Percentiles rank a stretch among this genome's conserved stretches.
phyloP scores from a whole-genome alignment of 2,888 invertebrate genomes.

The Dicyrtoma fusca region DNA sequence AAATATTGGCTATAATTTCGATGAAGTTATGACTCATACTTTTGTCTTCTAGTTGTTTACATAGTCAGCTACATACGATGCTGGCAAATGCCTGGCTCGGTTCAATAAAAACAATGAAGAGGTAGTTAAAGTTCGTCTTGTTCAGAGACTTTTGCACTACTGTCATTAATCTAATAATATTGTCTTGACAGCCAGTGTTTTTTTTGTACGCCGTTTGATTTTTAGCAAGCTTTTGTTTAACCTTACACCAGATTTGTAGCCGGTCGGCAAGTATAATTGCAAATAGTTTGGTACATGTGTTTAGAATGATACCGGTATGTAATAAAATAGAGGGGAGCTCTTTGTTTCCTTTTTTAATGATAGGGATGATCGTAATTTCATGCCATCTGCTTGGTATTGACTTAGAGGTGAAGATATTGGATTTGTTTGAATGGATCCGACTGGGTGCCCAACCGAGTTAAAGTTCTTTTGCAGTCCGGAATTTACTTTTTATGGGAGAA shows the following conservation, averaged over 20 bases:
- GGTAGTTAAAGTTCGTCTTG: not conserved
- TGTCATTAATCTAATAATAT: not conserved
- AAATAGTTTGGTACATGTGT: not conserved
- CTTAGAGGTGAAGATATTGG: no score
- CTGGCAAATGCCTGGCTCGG: not conserved
- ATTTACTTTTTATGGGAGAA: no score
- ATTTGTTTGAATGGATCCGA: no score
- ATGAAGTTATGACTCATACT: not conserved
- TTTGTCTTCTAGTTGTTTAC: not conserved
- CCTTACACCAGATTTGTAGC: not conserved
- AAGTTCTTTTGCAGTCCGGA: no score
- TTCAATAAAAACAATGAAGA: not conserved
- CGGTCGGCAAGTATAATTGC: not conserved
- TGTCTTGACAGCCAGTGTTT: not conserved
- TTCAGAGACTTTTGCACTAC: not conserved
- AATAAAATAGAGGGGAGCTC: not conserved
- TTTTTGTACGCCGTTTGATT: not conserved
- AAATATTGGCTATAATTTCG: not conserved
- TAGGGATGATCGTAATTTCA: no score
- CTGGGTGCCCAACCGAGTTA: no score
- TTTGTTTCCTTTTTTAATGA: no score
- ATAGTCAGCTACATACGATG: no score
- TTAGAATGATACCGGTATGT: not conserved
- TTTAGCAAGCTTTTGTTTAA: not conserved
- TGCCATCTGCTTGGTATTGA: no score